Evolutionary conservation across 2,888 invertebrate species (phyloP).

Genomic region (Oasisia sp.): DNA sequence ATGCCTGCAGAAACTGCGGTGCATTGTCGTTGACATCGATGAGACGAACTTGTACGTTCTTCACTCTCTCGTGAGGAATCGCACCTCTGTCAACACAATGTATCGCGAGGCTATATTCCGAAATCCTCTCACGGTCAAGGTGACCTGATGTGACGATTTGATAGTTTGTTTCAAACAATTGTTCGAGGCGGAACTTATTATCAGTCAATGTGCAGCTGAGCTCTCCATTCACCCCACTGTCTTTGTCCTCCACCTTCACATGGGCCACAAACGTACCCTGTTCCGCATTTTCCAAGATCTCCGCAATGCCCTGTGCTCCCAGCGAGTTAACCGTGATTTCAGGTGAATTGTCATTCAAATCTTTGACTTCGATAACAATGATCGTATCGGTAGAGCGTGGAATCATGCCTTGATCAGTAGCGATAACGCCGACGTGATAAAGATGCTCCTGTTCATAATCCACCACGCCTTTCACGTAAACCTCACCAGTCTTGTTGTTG

Average conservation of each 20-base stretch:
- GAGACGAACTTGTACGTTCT: constrained; percentile 27
- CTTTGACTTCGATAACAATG: constrained; percentile 19
- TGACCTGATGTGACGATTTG: constrained; percentile 27
- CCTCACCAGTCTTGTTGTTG: constrained; percentile 33
- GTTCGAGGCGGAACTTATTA: constrained; percentile 21
- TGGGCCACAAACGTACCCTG: constrained; percentile 24
- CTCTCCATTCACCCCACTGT: constrained; percentile 21
- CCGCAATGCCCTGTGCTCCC: constrained; percentile 19
- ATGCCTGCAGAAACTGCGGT: constrained; percentile 29
- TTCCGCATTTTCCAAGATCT: constrained; percentile 19
- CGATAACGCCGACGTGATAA: neutral
- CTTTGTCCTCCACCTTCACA: constrained; percentile 21
- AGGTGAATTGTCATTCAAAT: constrained; percentile 35
- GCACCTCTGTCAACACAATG: constrained; percentile 29
- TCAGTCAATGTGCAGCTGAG: constrained; percentile 7
- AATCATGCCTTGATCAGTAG: constrained; percentile 20
- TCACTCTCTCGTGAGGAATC: constrained; percentile 23
- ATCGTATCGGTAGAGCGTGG: constrained; percentile 18
- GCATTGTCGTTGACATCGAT: constrained; percentile 35
- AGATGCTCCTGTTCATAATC: constrained; percentile 30
- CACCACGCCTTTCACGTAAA: constrained; percentile 32
- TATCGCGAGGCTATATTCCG: constrained; percentile 28
- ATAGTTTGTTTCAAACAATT: constrained; percentile 24
- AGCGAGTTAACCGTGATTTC: constrained; percentile 31
- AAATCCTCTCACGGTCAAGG: constrained; percentile 25